Conservation (phyloP, 2,113 vertebrate species). For the Mystacornis crossleyi region DNA sequence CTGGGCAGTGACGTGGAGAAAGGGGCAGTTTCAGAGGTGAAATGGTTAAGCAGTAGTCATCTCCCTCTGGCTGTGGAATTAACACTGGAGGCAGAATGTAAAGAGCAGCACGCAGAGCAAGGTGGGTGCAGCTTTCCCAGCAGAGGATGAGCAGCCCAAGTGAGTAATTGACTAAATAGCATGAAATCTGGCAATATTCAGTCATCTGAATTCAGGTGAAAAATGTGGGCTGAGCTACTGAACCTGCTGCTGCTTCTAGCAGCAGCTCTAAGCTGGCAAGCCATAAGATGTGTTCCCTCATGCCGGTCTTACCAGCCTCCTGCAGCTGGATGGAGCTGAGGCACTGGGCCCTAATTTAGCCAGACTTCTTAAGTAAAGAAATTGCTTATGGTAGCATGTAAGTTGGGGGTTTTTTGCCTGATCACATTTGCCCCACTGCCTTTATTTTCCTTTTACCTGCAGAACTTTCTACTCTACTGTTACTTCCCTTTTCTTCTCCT, state of each 20-base stretch:
- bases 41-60: background rate
- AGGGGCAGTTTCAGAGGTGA: background rate
- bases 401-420: background rate
- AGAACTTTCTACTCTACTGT: background rate
- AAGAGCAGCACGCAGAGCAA: background rate
- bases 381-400: background rate
- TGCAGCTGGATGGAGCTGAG: background rate
- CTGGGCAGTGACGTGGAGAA: background rate
- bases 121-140: background rate
- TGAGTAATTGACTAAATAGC: slow-evolving; percentile 44
- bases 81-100: background rate
- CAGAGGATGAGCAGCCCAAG: background rate
- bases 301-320: background rate
- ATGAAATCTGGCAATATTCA: slow-evolving; percentile 12
- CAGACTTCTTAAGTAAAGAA: background rate
- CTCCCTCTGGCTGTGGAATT: background rate
- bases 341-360: background rate
- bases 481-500: background rate
- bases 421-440: background rate
- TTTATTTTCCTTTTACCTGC: background rate
- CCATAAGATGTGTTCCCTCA: accelerated
- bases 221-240: slow-evolving; percentile 7
- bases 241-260: background rate
- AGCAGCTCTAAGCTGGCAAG: background rate
- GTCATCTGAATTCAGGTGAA: slow-evolving; percentile 40